Evolutionary conservation across 1,140 invertebrate species (phyloP), one percentile per base, ranked within the genome.

Genomic region (Drosophila arawakana): DNA sequence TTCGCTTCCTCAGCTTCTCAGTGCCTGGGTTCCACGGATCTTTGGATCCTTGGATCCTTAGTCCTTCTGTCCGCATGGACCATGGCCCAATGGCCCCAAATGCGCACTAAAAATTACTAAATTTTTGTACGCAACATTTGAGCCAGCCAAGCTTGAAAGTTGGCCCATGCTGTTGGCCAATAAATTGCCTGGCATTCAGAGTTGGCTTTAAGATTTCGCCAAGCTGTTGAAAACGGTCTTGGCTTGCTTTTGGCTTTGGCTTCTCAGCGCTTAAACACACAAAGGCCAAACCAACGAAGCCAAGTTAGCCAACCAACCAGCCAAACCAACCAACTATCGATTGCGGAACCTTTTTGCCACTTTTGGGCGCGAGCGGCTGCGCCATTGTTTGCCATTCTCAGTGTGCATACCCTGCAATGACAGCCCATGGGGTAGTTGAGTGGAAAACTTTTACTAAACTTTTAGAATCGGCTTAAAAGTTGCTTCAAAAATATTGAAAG

Each of bases 61-160:
- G 50, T 54, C 50, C 4, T 37, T 54, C n/a, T 35, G 50, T 13
- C 63, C 43, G 43, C 15, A 55, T 44, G 61, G 61, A 63, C 61
- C 47, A 54, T 34, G 21, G 41, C 50, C 60, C 46, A 30, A 63
- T 37, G 80, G 80, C 70, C 66, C 80, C 80, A 78, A 82, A 76
- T 83, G 80, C 73, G 52, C 70, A 62, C 69, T 78, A 85, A 84
- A 84, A 85, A 81, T 84, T 85, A 76, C 75, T 73, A 66, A 76
- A 85, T 83, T 69, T 77, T 78, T 47, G 63, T 74, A 82, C 68
- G 71, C 73, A 82, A 88, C 73, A 76, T 72, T 78, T 72, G 68
- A 63, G 63, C 68, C 77, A 63, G 73, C 43, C 59, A 57, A 71
- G 52, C 43, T 34, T 34, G 54, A 55, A 71, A 60, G 54, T 69